phyloP scores from a whole-genome alignment of 2,888 invertebrate genomes.

The Ochropleura plecta region DNA sequence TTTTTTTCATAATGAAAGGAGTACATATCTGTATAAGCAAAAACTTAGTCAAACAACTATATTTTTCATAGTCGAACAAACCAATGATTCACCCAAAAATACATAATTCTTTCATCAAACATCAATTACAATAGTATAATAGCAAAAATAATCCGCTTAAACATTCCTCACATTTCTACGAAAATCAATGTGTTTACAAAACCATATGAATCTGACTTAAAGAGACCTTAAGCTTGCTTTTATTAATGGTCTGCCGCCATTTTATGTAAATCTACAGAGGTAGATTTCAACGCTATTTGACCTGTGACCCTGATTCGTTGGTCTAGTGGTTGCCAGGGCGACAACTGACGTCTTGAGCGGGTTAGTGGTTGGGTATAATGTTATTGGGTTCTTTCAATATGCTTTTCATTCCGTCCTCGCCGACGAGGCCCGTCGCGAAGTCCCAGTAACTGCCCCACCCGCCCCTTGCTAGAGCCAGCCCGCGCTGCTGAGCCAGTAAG shows the following conservation, averaged over 20 bases:
- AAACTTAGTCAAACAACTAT: background rate
- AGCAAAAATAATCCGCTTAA: conserved; percentile 43
- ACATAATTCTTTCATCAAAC: conserved; percentile 27
- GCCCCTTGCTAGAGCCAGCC: no score
- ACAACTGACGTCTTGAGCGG: background rate
- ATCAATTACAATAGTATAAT: conserved; percentile 13
- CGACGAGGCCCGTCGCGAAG: no score
- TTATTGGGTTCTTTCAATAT: background rate
- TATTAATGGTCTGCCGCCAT: conserved; percentile 36
- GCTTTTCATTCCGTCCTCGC: no score
- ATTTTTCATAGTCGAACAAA: background rate
- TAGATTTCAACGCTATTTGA: conserved; percentile 15
- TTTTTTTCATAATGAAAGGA: no score
- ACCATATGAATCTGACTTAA: conserved; percentile 34
- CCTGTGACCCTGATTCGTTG: background rate
- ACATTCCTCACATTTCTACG: conserved; percentile 21
- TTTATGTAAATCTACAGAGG: conserved; percentile 33
- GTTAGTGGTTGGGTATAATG: no score
- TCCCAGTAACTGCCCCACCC: no score
- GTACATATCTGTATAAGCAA: no score
- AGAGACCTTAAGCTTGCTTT: conserved; percentile 2
- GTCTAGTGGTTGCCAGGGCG: background rate
- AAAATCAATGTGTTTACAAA: conserved; percentile 39
- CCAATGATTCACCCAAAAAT: background rate
- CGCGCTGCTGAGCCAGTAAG: no score